These are phyloP conservation scores for Chelonoidis abingdonii DNA, from an alignment of 2,113 vertebrate species.

Conservation along the genomic window DNA sequence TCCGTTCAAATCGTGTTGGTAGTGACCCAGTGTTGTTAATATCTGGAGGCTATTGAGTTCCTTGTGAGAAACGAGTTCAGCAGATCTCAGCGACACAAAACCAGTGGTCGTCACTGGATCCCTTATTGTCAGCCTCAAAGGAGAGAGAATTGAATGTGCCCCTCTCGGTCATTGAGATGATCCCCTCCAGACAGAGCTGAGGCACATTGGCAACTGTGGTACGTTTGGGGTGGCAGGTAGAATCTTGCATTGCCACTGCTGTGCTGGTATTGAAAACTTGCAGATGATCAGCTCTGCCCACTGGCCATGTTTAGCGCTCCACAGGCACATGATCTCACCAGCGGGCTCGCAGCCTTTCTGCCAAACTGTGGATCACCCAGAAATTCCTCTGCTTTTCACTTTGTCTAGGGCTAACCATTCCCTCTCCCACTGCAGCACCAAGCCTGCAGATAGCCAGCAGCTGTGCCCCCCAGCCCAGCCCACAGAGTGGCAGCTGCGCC, in stretches of 20 bases:
- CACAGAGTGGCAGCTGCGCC: background rate
- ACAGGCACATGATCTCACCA: background rate
- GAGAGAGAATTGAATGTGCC: background rate
- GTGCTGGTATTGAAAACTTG: background rate
- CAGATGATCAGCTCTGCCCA: background rate
- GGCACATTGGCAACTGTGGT: background rate
- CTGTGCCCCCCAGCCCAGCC: background rate
- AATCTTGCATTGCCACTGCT: background rate
- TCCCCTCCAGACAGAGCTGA: background rate
- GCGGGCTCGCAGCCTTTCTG: background rate
- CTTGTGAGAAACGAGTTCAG: background rate
- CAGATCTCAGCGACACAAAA: background rate
- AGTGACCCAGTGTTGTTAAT: background rate
- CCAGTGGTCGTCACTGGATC: background rate
- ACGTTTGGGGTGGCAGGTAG: background rate
- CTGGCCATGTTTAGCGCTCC: background rate
- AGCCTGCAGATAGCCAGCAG: background rate
- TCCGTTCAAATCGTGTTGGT: background rate
- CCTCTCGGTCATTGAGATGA: background rate
- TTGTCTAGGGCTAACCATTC: rapidly evolving
- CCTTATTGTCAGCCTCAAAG: background rate
- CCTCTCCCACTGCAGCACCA: rapidly evolving
- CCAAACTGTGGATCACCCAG: background rate
- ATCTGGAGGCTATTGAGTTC: background rate
- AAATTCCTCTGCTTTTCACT: background rate